These are phyloP conservation scores for Pygocentrus nattereri DNA, from an alignment of 2,797 vertebrate species.

Conservation along the genomic window DNA sequence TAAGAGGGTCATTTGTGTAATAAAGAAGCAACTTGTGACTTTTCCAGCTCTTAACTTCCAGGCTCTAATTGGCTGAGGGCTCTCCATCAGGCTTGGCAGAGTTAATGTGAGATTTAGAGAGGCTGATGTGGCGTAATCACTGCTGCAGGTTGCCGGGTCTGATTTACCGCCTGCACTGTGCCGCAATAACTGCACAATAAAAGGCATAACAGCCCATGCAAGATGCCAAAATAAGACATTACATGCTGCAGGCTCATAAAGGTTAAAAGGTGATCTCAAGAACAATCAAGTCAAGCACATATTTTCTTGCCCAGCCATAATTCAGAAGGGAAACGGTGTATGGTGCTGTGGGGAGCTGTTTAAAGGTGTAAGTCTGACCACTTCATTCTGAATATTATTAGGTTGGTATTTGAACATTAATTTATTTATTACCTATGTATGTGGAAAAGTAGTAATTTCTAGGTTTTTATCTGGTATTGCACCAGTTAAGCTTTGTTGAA, in stretches of 20 bases:
- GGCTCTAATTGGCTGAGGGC: constrained; percentile 40
- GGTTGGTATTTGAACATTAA: not conserved
- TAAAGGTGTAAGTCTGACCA: not conserved
- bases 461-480: not conserved
- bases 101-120: constrained; percentile 73
- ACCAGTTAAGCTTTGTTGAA: not conserved
- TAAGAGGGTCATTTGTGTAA: constrained; percentile 44
- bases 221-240: constrained; percentile 56
- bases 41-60: constrained; percentile 35
- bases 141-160: constrained; percentile 74
- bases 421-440: constrained; percentile 7
- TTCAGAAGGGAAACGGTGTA: constrained; percentile 37
- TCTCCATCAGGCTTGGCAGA: constrained; percentile 43
- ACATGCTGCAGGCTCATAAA: constrained; percentile 49
- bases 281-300: constrained; percentile 55
- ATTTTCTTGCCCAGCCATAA: constrained; percentile 39
- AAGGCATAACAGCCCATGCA: constrained; percentile 67
- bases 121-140: constrained; percentile 82
- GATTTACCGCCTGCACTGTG: constrained; percentile 71
- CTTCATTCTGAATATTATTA: not conserved
- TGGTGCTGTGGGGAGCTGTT: constrained; percentile 2
- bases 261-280: constrained; percentile 62
- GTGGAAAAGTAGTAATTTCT: not conserved
- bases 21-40: constrained; percentile 31
- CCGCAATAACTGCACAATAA: constrained; percentile 78